A percentile compares a stretch with the other conserved stretches of the same genome.
These are phyloP conservation scores for Ursus arctos DNA, from an alignment of 2,113 vertebrate species.

Conservation along the genomic window DNA sequence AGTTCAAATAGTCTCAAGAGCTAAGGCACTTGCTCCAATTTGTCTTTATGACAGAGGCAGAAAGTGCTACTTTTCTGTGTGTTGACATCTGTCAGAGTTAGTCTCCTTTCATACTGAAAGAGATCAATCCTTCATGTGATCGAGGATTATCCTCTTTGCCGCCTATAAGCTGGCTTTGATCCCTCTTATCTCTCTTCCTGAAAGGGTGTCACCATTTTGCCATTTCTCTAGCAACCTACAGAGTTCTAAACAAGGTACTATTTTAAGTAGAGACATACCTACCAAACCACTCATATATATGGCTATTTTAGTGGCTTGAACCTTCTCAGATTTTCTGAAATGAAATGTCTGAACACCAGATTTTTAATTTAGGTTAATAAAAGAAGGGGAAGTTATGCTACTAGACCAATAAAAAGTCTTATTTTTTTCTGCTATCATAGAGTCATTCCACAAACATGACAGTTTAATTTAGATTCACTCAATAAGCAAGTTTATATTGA, in stretches of 20 bases:
- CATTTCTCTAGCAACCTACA: slow-evolving; percentile 46
- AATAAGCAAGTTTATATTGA: slow-evolving; percentile 21
- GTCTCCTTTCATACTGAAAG: slow-evolving; percentile 65
- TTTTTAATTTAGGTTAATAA: slow-evolving; percentile 46
- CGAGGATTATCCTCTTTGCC: slow-evolving; percentile 67
- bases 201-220: slow-evolving; percentile 54
- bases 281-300: background rate
- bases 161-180: slow-evolving; percentile 67
- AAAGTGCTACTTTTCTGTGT: slow-evolving; percentile 58
- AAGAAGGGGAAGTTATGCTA: slow-evolving; percentile 1
- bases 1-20: slow-evolving; percentile 60
- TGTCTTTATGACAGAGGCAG: slow-evolving; percentile 55
- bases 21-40: slow-evolving; percentile 44
- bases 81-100: slow-evolving; percentile 66
- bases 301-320: slow-evolving; percentile 52
- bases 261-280: slow-evolving; percentile 45
- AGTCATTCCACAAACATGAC: background rate
- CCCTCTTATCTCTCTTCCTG: slow-evolving; percentile 63
- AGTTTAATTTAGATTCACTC: slow-evolving; percentile 39
- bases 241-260: slow-evolving; percentile 45
- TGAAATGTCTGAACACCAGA: background rate
- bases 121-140: slow-evolving; percentile 68
- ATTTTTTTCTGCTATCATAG: background rate
- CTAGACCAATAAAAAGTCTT: background rate
- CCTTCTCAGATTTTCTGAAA: slow-evolving; percentile 54